These are phyloP conservation scores for Passerculus sandwichensis DNA, from an alignment of 2,797 vertebrate genomes.

Conservation along the genomic window DNA sequence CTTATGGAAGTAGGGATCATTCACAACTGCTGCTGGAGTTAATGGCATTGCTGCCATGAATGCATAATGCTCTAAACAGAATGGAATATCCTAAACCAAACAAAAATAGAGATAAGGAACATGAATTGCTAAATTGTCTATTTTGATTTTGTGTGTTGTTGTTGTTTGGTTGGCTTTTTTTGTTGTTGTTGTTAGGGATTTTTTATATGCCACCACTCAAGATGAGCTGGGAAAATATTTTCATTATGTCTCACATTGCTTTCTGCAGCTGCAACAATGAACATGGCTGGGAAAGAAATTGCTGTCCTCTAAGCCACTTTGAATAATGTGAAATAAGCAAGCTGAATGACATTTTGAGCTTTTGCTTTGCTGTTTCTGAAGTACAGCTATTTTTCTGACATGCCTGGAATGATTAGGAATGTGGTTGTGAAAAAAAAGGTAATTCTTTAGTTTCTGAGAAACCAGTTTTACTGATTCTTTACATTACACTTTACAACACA, in stretches of 20 bases:
- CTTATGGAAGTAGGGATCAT: not conserved
- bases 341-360: not conserved
- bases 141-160: not conserved
- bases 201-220: not conserved
- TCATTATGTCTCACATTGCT: not conserved
- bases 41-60: not conserved
- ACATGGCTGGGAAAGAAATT: not conserved
- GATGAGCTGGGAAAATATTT: not conserved
- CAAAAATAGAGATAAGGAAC: not conserved
- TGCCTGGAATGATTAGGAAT: not conserved
- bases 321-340: not conserved
- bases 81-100: not conserved
- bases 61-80: not conserved
- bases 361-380: not conserved
- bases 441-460: not conserved
- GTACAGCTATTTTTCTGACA: not conserved
- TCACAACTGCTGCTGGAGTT: not conserved
- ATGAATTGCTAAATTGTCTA: not conserved
- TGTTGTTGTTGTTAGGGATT: rapidly evolving
- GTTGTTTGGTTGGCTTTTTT: not conserved
- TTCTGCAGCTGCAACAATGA: not conserved
- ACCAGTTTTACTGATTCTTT: not conserved
- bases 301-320: not conserved
- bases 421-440: not conserved
- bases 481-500: not conserved